Evolutionary conservation across 2,113 vertebrate species (phyloP).

Genomic region (Axis porcinus): DNA sequence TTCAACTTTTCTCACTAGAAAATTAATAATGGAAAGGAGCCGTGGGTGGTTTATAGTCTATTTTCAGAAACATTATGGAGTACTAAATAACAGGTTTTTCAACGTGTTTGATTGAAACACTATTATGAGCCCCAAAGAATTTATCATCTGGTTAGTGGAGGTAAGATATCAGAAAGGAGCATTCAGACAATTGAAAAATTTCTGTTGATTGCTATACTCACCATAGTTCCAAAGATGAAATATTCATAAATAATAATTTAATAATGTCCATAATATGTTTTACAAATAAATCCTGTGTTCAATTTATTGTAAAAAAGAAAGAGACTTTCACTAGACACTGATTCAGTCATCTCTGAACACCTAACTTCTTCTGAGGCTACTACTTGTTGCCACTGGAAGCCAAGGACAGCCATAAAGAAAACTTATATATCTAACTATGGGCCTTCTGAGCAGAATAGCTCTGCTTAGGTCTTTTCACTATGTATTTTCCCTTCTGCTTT

Average conservation of each 20-base stretch:
- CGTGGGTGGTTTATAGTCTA: background rate
- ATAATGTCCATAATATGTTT: background rate
- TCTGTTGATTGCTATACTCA: background rate
- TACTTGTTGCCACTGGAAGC: background rate
- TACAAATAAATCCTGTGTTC: background rate
- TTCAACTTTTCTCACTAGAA: background rate
- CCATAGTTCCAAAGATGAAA: slow-evolving; percentile 18
- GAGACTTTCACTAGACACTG: background rate
- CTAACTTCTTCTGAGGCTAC: background rate
- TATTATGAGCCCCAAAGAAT: background rate
- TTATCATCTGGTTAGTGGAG: background rate
- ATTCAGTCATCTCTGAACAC: background rate
- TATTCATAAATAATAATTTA: background rate
- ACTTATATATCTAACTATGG: background rate
- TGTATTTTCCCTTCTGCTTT: background rate
- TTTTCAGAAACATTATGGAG: background rate
- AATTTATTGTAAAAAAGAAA: background rate
- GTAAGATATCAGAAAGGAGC: background rate
- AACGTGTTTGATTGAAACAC: background rate
- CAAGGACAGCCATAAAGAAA: background rate
- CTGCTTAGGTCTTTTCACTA: background rate
- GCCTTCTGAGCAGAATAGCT: background rate
- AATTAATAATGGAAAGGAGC: background rate
- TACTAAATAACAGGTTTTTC: background rate
- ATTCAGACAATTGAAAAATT: background rate